A percentile compares a stretch with the other conserved stretches of the same genome.
These are phyloP conservation scores for Tethya wilhelma DNA, from an alignment of 37 sponge, comb jelly and placozoan species.

Conservation along the genomic window DNA sequence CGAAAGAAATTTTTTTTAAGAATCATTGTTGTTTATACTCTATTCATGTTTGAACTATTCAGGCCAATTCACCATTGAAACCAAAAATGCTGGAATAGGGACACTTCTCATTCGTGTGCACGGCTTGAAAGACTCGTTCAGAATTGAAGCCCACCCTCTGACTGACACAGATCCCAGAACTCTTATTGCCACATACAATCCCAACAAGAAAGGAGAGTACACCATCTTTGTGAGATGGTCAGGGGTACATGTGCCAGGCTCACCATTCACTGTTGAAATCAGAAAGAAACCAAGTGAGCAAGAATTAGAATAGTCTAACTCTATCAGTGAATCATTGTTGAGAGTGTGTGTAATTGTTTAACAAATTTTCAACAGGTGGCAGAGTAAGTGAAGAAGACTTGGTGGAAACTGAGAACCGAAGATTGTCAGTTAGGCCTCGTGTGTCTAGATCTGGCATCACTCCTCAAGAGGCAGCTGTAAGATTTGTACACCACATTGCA, in stretches of 20 bases:
- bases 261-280: slow-evolving; percentile 77
- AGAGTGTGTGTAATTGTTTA: too few relatives aligned
- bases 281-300: slow-evolving; percentile 21
- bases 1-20: neutral
- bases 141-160: slow-evolving; percentile 61
- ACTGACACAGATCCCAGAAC: slow-evolving; percentile 53
- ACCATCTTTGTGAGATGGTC: slow-evolving; percentile 74
- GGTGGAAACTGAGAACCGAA: too few relatives aligned
- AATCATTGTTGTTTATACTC: neutral
- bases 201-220: slow-evolving; percentile 68
- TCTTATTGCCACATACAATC: slow-evolving; percentile 68
- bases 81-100: slow-evolving; percentile 89
- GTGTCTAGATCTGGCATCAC: too few relatives aligned
- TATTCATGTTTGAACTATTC: neutral
- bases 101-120: slow-evolving; percentile 83
- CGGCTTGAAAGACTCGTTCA: slow-evolving; percentile 89
- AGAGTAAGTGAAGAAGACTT: too few relatives aligned
- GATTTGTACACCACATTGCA: too few relatives aligned
- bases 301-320: too few relatives aligned
- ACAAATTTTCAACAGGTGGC: too few relatives aligned
- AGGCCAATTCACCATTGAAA: slow-evolving; percentile 84
- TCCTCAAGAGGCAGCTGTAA: too few relatives aligned
- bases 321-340: too few relatives aligned
- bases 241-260: slow-evolving; percentile 79
- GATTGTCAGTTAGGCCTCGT: too few relatives aligned